These are phyloP conservation scores for Hemithea aestivaria DNA, from an alignment of 2,888 invertebrate species.

Conservation along the genomic window DNA sequence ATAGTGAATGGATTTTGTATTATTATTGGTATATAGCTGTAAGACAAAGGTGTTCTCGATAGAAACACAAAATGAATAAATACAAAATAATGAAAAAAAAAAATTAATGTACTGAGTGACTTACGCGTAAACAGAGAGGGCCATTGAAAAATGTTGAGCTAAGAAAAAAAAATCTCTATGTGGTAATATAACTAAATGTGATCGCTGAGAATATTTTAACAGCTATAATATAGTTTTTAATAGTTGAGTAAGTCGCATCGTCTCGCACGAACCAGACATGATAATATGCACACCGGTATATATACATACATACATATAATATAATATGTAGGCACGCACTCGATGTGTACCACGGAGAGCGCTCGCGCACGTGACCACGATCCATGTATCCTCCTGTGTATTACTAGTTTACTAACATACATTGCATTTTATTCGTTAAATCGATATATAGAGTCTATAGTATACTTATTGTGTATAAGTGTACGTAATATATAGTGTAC, in stretches of 20 bases:
- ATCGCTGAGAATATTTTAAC: constrained; percentile 76
- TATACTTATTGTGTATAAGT: constrained; percentile 36
- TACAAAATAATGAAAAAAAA: constrained; percentile 52
- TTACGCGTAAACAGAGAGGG: constrained; percentile 79
- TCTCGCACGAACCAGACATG: constrained; percentile 2
- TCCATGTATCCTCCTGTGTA: constrained; percentile 31
- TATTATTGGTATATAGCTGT: constrained; percentile 77
- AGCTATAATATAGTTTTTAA: constrained; percentile 70
- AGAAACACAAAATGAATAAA: constrained; percentile 72
- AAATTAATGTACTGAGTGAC: constrained; percentile 76
- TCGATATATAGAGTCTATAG: constrained; percentile 43
- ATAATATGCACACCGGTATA: constrained; percentile 6
- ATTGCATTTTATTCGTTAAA: constrained; percentile 53
- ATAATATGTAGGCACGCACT: no score
- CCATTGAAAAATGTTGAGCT: constrained; percentile 78
- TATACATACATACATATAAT: no score
- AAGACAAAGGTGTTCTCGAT: constrained; percentile 76
- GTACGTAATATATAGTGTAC: constrained; percentile 22
- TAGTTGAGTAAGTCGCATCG: constrained; percentile 60
- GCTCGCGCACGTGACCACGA: constrained; percentile 15
- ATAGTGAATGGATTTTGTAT: constrained; percentile 77
- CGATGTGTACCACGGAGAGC: not conserved
- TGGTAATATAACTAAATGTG: constrained; percentile 76
- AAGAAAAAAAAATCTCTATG: constrained; percentile 74
- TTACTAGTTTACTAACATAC: constrained; percentile 41